Conservation (phyloP, 2,888 invertebrate genomes). For the Eretmocerus hayati region DNA sequence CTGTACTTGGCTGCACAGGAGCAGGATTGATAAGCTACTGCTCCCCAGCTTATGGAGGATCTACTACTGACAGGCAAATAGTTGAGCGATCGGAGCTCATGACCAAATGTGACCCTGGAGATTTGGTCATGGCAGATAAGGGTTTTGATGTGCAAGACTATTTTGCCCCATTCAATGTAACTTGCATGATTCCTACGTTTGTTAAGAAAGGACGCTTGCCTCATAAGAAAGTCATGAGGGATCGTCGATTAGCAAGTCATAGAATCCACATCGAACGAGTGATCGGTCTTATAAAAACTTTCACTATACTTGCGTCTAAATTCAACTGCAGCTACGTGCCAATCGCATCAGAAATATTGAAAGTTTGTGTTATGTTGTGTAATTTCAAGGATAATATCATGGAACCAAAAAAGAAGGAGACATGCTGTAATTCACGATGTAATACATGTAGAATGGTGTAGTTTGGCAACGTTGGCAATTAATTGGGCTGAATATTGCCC, state of each 20-base stretch:
- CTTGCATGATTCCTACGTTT: slow-evolving; percentile 23
- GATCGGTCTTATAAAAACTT: too few relatives aligned
- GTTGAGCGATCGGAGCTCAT: slow-evolving; percentile 23
- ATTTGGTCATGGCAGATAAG: slow-evolving; percentile 14
- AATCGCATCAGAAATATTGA: slow-evolving; percentile 15
- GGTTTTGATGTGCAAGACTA: slow-evolving; percentile 28
- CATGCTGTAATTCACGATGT: too few relatives aligned
- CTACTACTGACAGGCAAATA: slow-evolving; percentile 27
- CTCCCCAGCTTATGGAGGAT: slow-evolving; percentile 25
- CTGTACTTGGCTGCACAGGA: not conserved
- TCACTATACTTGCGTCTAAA: slow-evolving; percentile 14
- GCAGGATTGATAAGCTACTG: slow-evolving; percentile 11
- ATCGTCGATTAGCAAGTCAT: slow-evolving; percentile 14
- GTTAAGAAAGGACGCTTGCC: slow-evolving; percentile 8
- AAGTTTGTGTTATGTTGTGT: slow-evolving; percentile 19
- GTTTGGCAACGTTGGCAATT: too few relatives aligned
- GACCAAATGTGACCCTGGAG: slow-evolving; percentile 21
- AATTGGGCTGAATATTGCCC: too few relatives aligned
- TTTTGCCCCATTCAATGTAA: slow-evolving; percentile 21
- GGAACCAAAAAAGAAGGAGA: too few relatives aligned
- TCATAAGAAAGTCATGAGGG: not conserved
- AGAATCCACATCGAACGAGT: slow-evolving; percentile 20
- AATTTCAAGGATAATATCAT: slow-evolving; percentile 11
- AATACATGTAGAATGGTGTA: too few relatives aligned
- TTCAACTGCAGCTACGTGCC: slow-evolving; percentile 7